A percentile compares a stretch with the other conserved stretches of the same genome.
These are phyloP conservation scores for Drosophila pseudoobscura DNA, from an alignment of 1,140 invertebrate species.

Conservation along the genomic window DNA sequence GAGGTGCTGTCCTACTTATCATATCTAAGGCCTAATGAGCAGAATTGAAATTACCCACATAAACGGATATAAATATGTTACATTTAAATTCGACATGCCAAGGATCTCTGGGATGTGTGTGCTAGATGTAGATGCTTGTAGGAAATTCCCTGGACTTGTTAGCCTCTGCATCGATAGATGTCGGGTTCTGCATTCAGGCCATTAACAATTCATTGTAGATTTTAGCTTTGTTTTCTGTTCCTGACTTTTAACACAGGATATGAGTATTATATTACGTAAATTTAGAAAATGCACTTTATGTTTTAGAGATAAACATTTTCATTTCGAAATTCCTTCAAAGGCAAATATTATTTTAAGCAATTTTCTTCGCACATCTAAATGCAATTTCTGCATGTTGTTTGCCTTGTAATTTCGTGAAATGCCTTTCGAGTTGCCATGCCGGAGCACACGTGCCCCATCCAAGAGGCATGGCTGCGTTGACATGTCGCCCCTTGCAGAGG, in stretches of 20 bases:
- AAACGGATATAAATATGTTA: constrained; percentile 30
- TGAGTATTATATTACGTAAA: constrained; percentile 8
- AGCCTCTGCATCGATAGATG: constrained; percentile 9
- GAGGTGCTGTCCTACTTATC: constrained; percentile 18
- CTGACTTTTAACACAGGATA: constrained; percentile 3
- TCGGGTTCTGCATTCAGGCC: constrained; percentile 16
- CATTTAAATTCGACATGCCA: constrained; percentile 11
- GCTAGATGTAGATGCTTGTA: neutral
- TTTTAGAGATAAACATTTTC: constrained; percentile 17
- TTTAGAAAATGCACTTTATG: neutral
- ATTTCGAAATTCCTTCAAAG: neutral
- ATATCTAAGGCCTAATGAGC: constrained; percentile 45
- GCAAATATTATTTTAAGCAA: constrained; percentile 25
- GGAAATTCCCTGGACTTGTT: constrained; percentile 27
- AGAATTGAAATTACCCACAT: constrained; percentile 39
- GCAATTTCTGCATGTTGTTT: constrained; percentile 32
- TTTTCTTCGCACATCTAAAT: constrained; percentile 36
- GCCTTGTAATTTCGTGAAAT: constrained; percentile 35
- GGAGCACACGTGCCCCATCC: constrained; percentile 29
- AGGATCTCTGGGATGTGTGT: neutral
- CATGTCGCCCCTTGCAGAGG: constrained; percentile 2
- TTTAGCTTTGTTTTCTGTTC: neutral
- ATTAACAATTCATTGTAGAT: constrained; percentile 38
- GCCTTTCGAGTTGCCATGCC: neutral
- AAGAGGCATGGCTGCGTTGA: constrained; percentile 38